A percentile compares a stretch with the other conserved stretches of the same genome.
These are phyloP conservation scores for Amphipyra tragopoginis DNA, from an alignment of 2,888 invertebrate species.

Conservation along the genomic window DNA sequence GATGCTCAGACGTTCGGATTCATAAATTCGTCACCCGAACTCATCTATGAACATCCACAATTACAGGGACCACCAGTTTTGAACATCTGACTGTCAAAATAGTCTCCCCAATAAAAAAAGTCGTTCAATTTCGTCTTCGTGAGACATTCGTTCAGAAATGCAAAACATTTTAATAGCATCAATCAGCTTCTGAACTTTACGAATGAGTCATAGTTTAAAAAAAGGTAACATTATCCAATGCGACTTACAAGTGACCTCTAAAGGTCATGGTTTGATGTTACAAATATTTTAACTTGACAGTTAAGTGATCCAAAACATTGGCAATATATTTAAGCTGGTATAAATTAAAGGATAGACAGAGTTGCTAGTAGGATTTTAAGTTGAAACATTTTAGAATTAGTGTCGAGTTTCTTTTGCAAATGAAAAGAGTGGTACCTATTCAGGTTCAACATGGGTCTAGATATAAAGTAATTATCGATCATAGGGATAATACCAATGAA, in stretches of 20 bases:
- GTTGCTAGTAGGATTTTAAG: no score
- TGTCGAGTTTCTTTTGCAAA: no score
- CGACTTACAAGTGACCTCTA: conserved; percentile 17
- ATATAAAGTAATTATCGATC: no score
- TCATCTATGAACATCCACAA: no score
- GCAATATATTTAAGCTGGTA: background rate
- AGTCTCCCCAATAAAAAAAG: background rate
- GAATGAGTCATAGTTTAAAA: conserved; percentile 33
- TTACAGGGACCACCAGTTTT: no score
- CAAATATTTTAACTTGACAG: conserved; percentile 2
- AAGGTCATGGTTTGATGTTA: conserved; percentile 32
- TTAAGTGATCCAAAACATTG: background rate
- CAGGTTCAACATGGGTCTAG: no score
- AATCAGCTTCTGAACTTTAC: conserved; percentile 38
- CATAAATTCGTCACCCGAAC: no score
- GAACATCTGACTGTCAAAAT: no score
- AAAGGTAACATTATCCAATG: conserved; percentile 19
- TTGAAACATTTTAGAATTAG: no score
- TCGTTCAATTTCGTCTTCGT: background rate
- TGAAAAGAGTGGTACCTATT: no score
- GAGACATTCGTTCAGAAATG: background rate
- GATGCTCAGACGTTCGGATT: no score
- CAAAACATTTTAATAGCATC: conserved; percentile 8
- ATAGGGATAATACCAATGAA: no score
- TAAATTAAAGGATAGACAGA: background rate